Evolutionary conservation across 2,797 vertebrate species (phyloP), one percentile per base, ranked within the genome.

Genomic region (Cynopterus sphinx): DNA sequence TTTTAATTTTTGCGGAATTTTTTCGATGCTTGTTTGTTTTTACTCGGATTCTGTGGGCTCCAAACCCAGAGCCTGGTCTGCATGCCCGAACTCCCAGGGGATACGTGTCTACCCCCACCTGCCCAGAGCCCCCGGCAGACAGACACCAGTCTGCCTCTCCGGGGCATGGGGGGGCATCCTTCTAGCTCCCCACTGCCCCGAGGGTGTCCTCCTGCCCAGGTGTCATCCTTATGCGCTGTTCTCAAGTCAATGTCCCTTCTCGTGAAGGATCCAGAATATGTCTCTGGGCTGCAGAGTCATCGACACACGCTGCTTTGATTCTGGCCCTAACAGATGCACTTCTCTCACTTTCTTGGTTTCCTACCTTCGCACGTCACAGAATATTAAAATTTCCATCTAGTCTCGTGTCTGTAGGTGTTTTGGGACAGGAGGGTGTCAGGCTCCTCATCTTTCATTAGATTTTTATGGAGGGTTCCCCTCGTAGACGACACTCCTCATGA

Each of bases 101-200:
- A 78, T 15, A 4, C 3, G 57, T 68, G 31, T 31, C 16, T n/a
- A 21, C 3, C 19, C 7, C 10, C 31, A 28, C 17, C 31, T 1
- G 61, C 11, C 3, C 31, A 65, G 39, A 15, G 12, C 17, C 36
- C 17, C 5, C 6, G 8, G 41, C 22, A 33, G 41, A 5, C 3
- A 26, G 26, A 4, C 8, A 17, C 10, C 10, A 0, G 3, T 28
- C 41, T n/a, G 6, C 24, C 21, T 17, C 65, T 31, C 22, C 11
- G 63, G 2, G 43, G 36, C 33, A 33, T 33, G 33, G n/a, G 0
- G 2, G 5, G 3, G 24, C 15, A 1, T n/a, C 7, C 24, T 12
- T 22, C 2, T 24, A 28, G 36, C 9, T 67, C n/a, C 7, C 1
- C 2, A 0, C 9, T 49, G 33, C 46, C 36, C 26, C 6, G 70